A percentile compares a stretch with the other conserved stretches of the same genome.
phyloP scores from a whole-genome alignment of 2,888 invertebrate genomes.

The Chaitophorus viminalis region DNA sequence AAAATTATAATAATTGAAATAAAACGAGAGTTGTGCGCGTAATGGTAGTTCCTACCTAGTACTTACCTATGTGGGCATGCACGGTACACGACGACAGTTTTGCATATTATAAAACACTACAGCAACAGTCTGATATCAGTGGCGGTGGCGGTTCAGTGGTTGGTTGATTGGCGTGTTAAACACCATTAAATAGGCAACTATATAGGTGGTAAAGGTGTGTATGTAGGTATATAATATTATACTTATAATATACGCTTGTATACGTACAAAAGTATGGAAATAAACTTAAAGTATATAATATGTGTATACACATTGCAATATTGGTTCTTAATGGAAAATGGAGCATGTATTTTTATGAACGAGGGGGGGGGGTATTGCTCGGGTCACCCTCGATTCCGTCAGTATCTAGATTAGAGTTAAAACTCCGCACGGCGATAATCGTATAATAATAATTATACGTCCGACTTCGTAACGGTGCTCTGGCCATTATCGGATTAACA shows the following conservation, averaged over 20 bases:
- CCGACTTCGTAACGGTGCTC: conserved; percentile 40
- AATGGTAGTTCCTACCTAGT: background rate
- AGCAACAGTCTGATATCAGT: background rate
- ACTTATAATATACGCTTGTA: background rate
- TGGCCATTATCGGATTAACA: conserved; percentile 53
- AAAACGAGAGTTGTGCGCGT: conserved; percentile 4
- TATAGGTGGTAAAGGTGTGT: background rate
- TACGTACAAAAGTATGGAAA: background rate
- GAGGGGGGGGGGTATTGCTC: background rate
- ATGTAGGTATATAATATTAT: background rate
- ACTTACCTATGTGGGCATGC: background rate
- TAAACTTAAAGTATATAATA: background rate
- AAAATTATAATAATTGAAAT: conserved; percentile 50
- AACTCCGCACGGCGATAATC: conserved; percentile 38
- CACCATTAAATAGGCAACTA: conserved; percentile 36
- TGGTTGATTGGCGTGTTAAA: conserved; percentile 58
- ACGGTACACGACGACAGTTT: background rate
- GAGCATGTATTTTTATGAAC: background rate
- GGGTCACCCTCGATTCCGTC: background rate
- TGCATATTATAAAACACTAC: background rate
- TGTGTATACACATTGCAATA: background rate
- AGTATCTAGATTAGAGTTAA: conserved; percentile 31
- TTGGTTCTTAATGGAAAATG: conserved; percentile 32
- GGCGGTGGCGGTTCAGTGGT: too few relatives aligned
- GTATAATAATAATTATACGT: conserved; percentile 54